These are phyloP conservation scores for Polyploca ridens DNA, from an alignment of 2,888 invertebrate genomes.

Conservation along the genomic window DNA sequence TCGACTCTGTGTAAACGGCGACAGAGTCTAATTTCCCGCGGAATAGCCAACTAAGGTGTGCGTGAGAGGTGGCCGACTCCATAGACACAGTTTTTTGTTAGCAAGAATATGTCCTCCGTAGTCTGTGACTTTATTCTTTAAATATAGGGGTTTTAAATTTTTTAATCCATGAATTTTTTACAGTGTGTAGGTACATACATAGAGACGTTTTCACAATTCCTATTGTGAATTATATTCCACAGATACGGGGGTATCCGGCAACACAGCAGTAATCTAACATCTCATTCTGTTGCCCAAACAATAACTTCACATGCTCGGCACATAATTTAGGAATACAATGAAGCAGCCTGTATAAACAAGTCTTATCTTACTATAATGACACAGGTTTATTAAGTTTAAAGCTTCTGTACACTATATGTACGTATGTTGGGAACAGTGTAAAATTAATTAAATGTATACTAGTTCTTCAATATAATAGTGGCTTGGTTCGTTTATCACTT, in stretches of 20 bases:
- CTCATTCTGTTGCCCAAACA: slow-evolving; percentile 8
- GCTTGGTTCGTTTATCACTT: too few relatives aligned
- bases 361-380: slow-evolving; percentile 3
- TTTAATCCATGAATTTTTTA: background rate
- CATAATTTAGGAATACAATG: slow-evolving; percentile 5
- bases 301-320: background rate
- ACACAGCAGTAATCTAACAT: background rate
- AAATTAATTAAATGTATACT: background rate
- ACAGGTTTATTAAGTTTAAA: background rate
- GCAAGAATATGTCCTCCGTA: too few relatives aligned
- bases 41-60: too few relatives aligned
- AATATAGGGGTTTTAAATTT: too few relatives aligned
- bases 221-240: background rate
- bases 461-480: too few relatives aligned
- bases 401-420: background rate
- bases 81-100: too few relatives aligned
- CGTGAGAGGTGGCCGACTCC: too few relatives aligned
- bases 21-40: too few relatives aligned
- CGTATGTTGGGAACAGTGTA: background rate
- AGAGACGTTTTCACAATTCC: background rate
- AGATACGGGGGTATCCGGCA: too few relatives aligned
- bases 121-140: too few relatives aligned
- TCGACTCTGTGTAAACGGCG: too few relatives aligned
- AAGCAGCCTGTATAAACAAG: slow-evolving; percentile 7
- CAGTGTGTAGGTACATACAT: background rate